Percentiles rank a stretch among this genome's conserved stretches.
Conservation (phyloP, 2,888 invertebrate species). For the Ellobium chinense region DNA sequence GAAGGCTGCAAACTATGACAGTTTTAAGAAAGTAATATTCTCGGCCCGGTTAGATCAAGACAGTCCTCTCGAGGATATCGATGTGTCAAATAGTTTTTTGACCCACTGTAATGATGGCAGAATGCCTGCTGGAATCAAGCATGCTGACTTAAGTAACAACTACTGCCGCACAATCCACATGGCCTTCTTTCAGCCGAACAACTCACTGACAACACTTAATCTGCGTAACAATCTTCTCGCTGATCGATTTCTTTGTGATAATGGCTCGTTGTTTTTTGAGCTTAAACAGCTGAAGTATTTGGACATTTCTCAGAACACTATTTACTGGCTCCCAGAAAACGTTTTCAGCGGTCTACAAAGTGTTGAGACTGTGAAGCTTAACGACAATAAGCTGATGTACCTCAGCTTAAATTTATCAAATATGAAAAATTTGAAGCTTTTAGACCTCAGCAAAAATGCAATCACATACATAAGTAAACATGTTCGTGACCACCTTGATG, state of each 20-base stretch:
- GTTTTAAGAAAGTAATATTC: too few species aligned
- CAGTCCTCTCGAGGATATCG: too few species aligned
- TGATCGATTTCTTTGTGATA: not conserved
- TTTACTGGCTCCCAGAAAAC: not conserved
- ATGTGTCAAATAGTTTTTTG: too few species aligned
- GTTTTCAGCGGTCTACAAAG: not conserved
- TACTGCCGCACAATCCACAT: not conserved
- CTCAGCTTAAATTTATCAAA: not conserved
- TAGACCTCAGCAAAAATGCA: not conserved
- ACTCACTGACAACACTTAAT: not conserved
- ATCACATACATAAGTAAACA: not conserved
- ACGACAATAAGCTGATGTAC: not conserved
- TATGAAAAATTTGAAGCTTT: not conserved
- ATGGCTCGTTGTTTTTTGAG: not conserved
- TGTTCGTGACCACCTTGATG: not conserved
- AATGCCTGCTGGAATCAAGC: too few species aligned
- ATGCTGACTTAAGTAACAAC: not conserved
- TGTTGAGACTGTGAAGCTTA: not conserved
- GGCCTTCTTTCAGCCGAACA: not conserved
- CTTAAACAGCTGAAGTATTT: not conserved
- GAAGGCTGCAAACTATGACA: too few species aligned
- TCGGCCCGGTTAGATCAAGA: too few species aligned
- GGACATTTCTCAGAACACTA: not conserved
- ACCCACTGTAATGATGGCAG: too few species aligned
- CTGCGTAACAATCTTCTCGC: not conserved